Conservation (phyloP, 1,140 invertebrate genomes). For the Ceratosolen solmsi region DNA sequence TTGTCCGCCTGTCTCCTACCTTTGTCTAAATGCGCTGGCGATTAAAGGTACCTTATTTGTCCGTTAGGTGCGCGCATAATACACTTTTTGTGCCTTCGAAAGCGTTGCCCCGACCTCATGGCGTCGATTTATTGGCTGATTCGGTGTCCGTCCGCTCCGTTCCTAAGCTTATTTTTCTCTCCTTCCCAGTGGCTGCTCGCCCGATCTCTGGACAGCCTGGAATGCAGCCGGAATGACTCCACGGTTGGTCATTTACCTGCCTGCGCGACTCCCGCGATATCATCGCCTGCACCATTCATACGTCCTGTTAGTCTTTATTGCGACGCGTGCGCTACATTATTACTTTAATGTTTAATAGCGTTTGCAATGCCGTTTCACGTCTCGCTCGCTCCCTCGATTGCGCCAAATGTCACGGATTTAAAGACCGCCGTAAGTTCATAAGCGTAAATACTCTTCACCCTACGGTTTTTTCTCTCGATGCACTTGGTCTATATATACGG, state of each 20-base stretch:
- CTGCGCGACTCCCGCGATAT: background rate
- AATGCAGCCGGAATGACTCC: background rate
- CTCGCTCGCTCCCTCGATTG: too few species aligned
- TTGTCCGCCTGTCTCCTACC: background rate
- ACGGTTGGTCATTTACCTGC: conserved; percentile 30
- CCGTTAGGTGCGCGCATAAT: conserved; percentile 15
- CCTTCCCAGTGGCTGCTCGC: background rate
- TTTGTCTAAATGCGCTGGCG: background rate
- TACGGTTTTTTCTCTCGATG: too few species aligned
- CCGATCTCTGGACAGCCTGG: background rate
- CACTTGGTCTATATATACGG: too few species aligned
- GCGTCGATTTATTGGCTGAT: conserved; percentile 26
- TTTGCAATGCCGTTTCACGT: too few species aligned
- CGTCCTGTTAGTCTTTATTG: background rate
- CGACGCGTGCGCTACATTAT: too few species aligned
- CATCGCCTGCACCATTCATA: background rate
- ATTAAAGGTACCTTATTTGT: conserved; percentile 35
- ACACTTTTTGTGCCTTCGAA: background rate
- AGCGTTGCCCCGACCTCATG: background rate
- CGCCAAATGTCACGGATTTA: too few species aligned
- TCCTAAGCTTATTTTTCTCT: conserved; percentile 9
- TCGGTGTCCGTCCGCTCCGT: background rate
- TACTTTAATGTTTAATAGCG: too few species aligned
- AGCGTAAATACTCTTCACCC: too few species aligned
- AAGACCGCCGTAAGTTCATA: too few species aligned